Evolutionary conservation across 1,140 invertebrate species (phyloP).

Genomic region (Scaptomyza hsui): DNA sequence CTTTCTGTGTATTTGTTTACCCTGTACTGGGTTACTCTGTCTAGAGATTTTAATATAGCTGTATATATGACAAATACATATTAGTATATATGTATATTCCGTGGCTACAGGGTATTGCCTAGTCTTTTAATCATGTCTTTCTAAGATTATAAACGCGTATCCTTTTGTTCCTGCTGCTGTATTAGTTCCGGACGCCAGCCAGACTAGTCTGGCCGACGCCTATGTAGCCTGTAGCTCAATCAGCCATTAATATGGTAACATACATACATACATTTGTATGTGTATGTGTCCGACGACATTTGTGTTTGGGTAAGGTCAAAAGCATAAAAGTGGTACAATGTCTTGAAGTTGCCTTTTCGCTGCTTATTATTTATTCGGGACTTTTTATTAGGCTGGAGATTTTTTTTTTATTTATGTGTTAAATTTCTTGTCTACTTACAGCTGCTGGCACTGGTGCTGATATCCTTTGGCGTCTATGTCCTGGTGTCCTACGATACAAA

Average conservation of each 20-base stretch:
- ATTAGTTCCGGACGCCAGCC: slow-evolving; percentile 50
- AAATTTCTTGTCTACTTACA: slow-evolving; percentile 21
- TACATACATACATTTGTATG: not conserved
- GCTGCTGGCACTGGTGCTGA: slow-evolving; percentile 71
- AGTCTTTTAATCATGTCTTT: not conserved
- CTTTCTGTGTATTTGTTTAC: not conserved
- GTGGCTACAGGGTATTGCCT: not conserved
- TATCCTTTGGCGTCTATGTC: slow-evolving; percentile 72
- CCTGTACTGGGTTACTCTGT: not conserved
- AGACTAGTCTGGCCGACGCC: slow-evolving; percentile 63
- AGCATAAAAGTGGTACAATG: slow-evolving; percentile 21
- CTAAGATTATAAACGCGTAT: not conserved
- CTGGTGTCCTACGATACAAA: slow-evolving; percentile 61
- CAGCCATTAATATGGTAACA: slow-evolving; percentile 10
- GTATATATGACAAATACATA: not conserved
- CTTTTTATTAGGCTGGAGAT: not conserved
- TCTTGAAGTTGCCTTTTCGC: not conserved
- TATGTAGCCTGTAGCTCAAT: slow-evolving; percentile 12
- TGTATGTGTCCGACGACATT: not conserved
- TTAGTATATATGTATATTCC: not conserved
- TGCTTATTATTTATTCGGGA: slow-evolving; percentile 1
- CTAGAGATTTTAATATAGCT: too few species aligned
- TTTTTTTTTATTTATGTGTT: slow-evolving; percentile 10
- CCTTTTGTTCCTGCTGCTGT: not conserved
- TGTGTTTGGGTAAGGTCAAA: slow-evolving; percentile 37